Evolutionary conservation across 2,888 invertebrate genomes (phyloP), one percentile per base, ranked within the genome.

Genomic region (Microctonus hyperodae): DNA sequence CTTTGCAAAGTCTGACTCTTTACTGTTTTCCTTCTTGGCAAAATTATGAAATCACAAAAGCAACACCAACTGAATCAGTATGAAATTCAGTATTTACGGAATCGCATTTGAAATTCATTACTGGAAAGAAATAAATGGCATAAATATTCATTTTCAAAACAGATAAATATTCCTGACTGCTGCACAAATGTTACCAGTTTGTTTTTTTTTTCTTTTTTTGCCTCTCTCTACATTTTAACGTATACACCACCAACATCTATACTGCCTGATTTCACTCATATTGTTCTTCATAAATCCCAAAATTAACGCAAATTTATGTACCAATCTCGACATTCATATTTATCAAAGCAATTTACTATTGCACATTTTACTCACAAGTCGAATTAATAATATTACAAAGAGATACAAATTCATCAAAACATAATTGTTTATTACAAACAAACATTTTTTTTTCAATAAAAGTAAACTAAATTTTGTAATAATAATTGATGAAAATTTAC

Each of bases 101-200:
- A 61, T 22, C 28, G 51, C 58, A 35, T 58, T 40, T 35, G n/a
- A 23, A 64, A 62, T 31, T 60, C 64, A 25, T 31, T 28, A 40
- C 57, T 44, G 11, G 11, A 33, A n/a, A 40, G 37, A 53, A 58
- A 25, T 68, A 70, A 69, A 67, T 64, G 28, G 25, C 66, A 76
- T 78, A 76, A 78, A 79, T 78, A 78, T 78, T 78, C 78, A 77
- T 79, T 67, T 65, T 56, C 65, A 61, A 67, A 67, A 69, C 57
- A 69, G 72, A 76, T 73, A 77, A 75, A 75, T 74, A 74, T 74
- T 75, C 68, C 59, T 56, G 35, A 65, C 33, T 65, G 65, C 33
- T 65, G n/a, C 28, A 28, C 48, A 44, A 31, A 60, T 60, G 59
- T 48, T 31, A 31, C 48, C 31, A 44, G 28, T 58, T 44, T 31